Evolutionary conservation across 2,888 invertebrate species (phyloP).

Genomic region (Heliconius sara): DNA sequence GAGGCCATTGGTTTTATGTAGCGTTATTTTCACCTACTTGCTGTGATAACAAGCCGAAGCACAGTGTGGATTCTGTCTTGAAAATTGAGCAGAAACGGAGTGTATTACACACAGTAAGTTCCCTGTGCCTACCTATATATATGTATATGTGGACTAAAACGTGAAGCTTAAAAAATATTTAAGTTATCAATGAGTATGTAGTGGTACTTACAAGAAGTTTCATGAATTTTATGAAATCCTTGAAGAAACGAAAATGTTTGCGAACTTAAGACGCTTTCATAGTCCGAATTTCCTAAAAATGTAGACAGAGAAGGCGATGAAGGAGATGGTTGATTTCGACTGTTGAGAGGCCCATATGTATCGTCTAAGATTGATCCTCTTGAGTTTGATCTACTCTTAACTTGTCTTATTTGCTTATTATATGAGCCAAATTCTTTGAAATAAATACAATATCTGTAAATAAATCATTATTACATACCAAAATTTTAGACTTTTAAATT

Average conservation of each 20-base stretch:
- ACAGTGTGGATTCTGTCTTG: too few relatives aligned
- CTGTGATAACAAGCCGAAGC: too few relatives aligned
- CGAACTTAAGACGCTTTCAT: slow-evolving; percentile 58
- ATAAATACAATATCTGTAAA: slow-evolving; percentile 81
- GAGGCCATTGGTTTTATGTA: too few relatives aligned
- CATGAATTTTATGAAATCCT: slow-evolving; percentile 69
- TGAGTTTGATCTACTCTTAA: slow-evolving; percentile 77
- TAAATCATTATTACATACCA: slow-evolving; percentile 9
- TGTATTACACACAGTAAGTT: too few relatives aligned
- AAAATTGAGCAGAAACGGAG: too few relatives aligned
- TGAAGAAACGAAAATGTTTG: slow-evolving; percentile 59
- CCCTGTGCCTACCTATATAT: too few relatives aligned
- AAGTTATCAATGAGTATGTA: neutral
- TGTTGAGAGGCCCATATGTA: slow-evolving; percentile 60
- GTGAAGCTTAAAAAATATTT: neutral
- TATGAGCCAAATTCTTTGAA: slow-evolving; percentile 83
- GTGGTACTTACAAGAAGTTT: slow-evolving; percentile 69
- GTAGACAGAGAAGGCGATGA: slow-evolving; percentile 63
- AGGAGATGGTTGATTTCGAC: slow-evolving; percentile 56
- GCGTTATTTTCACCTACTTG: too few relatives aligned
- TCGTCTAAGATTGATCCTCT: slow-evolving; percentile 78
- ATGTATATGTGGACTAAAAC: too few relatives aligned
- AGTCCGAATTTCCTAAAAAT: slow-evolving; percentile 64
- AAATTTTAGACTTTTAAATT: neutral
- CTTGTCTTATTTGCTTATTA: slow-evolving; percentile 75